Evolutionary conservation across 2,113 vertebrate species (phyloP), one percentile per base, ranked within the genome.

Genomic region (Urocynchramus pylzowi): DNA sequence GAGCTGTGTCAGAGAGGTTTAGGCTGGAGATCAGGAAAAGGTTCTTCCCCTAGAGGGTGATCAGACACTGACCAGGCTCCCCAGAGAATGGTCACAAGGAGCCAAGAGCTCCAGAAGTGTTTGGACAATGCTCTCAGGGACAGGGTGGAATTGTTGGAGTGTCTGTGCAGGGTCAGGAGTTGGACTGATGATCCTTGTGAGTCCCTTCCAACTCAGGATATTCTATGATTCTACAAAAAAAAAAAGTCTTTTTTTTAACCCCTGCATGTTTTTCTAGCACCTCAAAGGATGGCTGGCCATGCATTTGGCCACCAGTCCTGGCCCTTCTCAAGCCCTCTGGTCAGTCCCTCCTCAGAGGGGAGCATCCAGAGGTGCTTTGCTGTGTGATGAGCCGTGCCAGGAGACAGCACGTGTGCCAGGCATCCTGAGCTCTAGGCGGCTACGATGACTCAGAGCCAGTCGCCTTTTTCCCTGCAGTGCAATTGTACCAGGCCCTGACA

Each of bases 391-490:
- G 85, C 61, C 0, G 1, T 73, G 74, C 87, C 52, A 53, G 76
- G 76, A 96, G 73, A 47, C 73, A 30, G 83, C 69, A 78, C 6
- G 5, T 20, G 31, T 65, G 74, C 37, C 3, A 67, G 64, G 84
- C 84, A 86, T 71, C 84, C 71, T 13, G 56, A 91, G 84, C 81
- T 94, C 94, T 82, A 45, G 92, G 93, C 59, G 52, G 89, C 91
- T 67, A 11, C 15, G 56, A 75, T 97, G 96, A 97, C 64, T 96
- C 96, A 95, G 84, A 95, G 82, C 87, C 92, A 56, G 95, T 94
- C 84, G 81, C 96, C 95, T 96, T 95, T 95, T 95, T 92, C 95
- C 96, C 95, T 91, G 60, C 8, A 77, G 91, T 96, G 93, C 95
- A 91, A 80, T 94, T 77, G 93, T 94, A 95, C 60, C 74, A 8